Evolutionary conservation across 1,140 invertebrate genomes (phyloP).

Genomic region (Cylas formicarius): DNA sequence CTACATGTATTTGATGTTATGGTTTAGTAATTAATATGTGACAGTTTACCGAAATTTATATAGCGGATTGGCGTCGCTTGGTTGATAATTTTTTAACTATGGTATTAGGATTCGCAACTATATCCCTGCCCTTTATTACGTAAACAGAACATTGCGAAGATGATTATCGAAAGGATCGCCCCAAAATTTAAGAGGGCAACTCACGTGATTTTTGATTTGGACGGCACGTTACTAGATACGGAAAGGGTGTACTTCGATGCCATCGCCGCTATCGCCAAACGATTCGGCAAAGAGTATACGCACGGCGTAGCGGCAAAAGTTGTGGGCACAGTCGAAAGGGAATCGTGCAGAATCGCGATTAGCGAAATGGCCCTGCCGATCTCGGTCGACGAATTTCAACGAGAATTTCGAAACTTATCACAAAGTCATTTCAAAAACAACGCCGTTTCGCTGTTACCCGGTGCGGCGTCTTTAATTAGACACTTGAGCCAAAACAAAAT

Average conservation of each 20-base stretch:
- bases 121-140: too few relatives aligned
- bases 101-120: too few relatives aligned
- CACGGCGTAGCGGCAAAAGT: constrained; percentile 63
- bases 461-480: constrained; percentile 63
- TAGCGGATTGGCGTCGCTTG: too few relatives aligned
- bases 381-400: constrained; percentile 59
- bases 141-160: too few relatives aligned
- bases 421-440: constrained; percentile 22
- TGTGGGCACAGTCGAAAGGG: constrained; percentile 65
- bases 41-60: too few relatives aligned
- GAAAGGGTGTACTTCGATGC: constrained; percentile 30
- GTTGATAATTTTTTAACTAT: too few relatives aligned
- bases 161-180: too few relatives aligned
- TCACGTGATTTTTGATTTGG: constrained; percentile 29
- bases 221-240: constrained; percentile 34
- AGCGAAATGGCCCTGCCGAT: constrained; percentile 64
- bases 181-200: constrained; percentile 17
- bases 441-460: constrained; percentile 47
- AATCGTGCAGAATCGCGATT: constrained; percentile 65
- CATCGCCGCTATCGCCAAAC: constrained; percentile 52
- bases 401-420: constrained; percentile 45
- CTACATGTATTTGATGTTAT: too few relatives aligned
- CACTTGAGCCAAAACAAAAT: constrained; percentile 73
- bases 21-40: too few relatives aligned
- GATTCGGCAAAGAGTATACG: constrained; percentile 67